These are phyloP conservation scores for Zophobas morio DNA, from an alignment of 1,140 invertebrate species.

Conservation along the genomic window DNA sequence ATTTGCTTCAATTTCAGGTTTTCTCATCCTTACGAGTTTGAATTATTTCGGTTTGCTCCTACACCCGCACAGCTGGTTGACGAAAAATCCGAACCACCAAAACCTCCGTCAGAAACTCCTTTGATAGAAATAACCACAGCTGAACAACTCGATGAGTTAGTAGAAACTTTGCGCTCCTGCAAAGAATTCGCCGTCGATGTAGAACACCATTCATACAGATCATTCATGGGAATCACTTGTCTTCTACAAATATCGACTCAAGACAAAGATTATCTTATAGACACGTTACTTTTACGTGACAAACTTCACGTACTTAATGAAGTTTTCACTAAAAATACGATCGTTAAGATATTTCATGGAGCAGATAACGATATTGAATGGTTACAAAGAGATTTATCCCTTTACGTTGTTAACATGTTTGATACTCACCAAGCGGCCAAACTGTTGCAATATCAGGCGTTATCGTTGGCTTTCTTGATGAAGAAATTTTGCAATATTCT, in stretches of 20 bases:
- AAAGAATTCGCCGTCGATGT: slow-evolving; percentile 89
- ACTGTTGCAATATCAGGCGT: slow-evolving; percentile 78
- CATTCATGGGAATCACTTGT: slow-evolving; percentile 90
- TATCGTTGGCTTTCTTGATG: slow-evolving; percentile 87
- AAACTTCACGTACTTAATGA: slow-evolving; percentile 91
- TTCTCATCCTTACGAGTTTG: slow-evolving; percentile 92
- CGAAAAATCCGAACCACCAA: slow-evolving; percentile 65
- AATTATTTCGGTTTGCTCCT: slow-evolving; percentile 82
- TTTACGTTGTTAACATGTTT: slow-evolving; percentile 98
- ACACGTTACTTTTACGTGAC: slow-evolving; percentile 86
- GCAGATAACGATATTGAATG: slow-evolving; percentile 91
- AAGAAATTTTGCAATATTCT: slow-evolving; percentile 84
- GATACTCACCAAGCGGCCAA: slow-evolving; percentile 94
- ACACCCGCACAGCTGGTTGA: slow-evolving; percentile 69
- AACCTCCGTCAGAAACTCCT: slow-evolving; percentile 75
- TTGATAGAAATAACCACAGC: slow-evolving; percentile 79
- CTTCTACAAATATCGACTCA: slow-evolving; percentile 95
- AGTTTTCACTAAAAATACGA: slow-evolving; percentile 91
- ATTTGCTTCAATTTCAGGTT: slow-evolving; percentile 70
- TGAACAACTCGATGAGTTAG: slow-evolving; percentile 76
- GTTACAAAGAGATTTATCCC: slow-evolving; percentile 95
- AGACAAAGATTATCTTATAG: slow-evolving; percentile 91
- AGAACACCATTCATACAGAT: slow-evolving; percentile 90
- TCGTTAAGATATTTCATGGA: slow-evolving; percentile 97
- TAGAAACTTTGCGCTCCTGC: slow-evolving; percentile 77